phyloP scores from a whole-genome alignment of 2,888 invertebrate species.

The Argynnis bischoffii region DNA sequence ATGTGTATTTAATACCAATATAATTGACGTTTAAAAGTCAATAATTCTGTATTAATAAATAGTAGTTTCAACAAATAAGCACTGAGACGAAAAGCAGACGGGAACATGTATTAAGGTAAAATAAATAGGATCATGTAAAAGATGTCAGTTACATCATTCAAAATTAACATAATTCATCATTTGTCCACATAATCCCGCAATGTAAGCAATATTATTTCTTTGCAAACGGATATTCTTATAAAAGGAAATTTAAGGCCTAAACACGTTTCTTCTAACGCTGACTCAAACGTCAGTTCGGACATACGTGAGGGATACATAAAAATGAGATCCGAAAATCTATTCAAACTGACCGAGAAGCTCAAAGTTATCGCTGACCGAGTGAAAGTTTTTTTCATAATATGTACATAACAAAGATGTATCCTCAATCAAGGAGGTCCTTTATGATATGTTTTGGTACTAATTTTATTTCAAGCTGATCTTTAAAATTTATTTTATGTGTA shows the following conservation, averaged over 20 bases:
- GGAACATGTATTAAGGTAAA: no score
- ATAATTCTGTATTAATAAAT: no score
- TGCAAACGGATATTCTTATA: neutral
- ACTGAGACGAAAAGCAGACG: no score
- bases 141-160: no score
- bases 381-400: constrained; percentile 6
- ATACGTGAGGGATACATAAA: constrained; percentile 33
- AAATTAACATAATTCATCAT: neutral
- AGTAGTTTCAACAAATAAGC: no score
- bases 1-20: no score
- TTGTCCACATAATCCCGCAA: neutral
- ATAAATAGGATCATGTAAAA: no score
- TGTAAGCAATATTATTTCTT: constrained; percentile 6
- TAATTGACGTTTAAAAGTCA: no score
- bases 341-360: constrained; percentile 25
- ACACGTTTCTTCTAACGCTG: constrained; percentile 35
- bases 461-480: neutral
- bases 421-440: neutral
- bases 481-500: no score
- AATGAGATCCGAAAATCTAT: constrained; percentile 29
- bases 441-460: neutral
- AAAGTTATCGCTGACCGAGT: constrained; percentile 33
- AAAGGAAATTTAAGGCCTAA: constrained; percentile 30
- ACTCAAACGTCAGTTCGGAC: constrained; percentile 31
- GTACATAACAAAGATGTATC: neutral